Conservation (phyloP, 2,113 vertebrate species). For the Gasterosteus aculeatus region DNA sequence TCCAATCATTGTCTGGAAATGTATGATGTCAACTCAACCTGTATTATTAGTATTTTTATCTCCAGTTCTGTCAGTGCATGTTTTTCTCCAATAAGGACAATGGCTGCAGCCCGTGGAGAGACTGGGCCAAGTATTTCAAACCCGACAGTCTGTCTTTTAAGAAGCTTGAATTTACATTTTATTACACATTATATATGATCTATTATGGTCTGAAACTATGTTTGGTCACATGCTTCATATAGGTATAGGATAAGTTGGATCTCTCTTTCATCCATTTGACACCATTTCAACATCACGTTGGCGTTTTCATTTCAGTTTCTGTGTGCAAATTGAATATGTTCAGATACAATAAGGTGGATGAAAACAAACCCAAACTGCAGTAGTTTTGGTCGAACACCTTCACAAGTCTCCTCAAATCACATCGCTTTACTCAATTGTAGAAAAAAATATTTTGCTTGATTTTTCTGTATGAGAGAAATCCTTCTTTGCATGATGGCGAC, state of each 20-base stretch:
- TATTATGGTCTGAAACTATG: no score
- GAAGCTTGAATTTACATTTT: no score
- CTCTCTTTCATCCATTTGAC: background rate
- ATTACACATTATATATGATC: no score
- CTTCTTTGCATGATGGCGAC: no score
- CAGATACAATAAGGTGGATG: background rate
- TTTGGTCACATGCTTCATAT: background rate
- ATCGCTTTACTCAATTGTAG: no score
- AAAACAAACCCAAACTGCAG: background rate
- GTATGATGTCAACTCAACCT: background rate
- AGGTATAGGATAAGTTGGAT: background rate
- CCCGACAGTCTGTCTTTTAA: no score
- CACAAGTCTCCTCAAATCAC: background rate
- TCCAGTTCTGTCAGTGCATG: background rate
- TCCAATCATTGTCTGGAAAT: background rate
- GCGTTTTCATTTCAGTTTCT: background rate
- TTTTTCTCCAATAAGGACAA: no score
- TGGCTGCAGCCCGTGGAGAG: no score
- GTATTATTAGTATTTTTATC: background rate
- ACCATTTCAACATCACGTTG: background rate
- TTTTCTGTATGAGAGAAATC: no score
- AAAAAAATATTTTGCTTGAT: no score
- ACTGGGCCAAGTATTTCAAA: no score
- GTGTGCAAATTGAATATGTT: background rate
- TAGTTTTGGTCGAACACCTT: background rate